Evolutionary conservation across 2,888 invertebrate species (phyloP), one percentile per base, ranked within the genome.

Genomic region (Tinea pellionella): DNA sequence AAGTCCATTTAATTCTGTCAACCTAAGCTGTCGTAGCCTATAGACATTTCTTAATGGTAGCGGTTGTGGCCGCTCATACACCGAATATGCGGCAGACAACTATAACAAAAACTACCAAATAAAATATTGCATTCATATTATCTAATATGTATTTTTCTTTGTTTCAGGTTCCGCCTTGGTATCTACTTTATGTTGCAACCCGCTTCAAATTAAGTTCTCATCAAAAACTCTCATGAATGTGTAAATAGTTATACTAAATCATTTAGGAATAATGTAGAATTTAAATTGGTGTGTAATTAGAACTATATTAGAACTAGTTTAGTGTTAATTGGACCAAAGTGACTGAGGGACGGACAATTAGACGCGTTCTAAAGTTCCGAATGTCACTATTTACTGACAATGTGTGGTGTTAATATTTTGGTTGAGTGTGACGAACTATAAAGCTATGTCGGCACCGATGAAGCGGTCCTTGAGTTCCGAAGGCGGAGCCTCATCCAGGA

Each of bases 391-490:
- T 47, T n/a, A 15, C 6, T 24, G 15, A 47, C 47, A 16, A 16
- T 13, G 37, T 12, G 37, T 37, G 37, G n/a, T 9, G 37, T 37
- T 9, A 6, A 12, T 37, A 12, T 6, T 9, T 37, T 37, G 9
- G 37, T 37, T 47, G 47, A 13, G 47, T 47, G 47, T n/a, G 47
- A 47, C 13, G 16, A 13, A 47, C 16, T 16, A 16, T 47, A 16
- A 16, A 16, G 47, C 47, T 15, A 85, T 84, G 83, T 80, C 86
- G 65, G 69, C 73, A 65, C 89, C 89, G 2, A 91, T 92, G 80
- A 89, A 91, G 72, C 87, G 92, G 56, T 92, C 92, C 42, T 88
- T 90, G 69, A 92, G 92, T 66, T 90, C 90, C 62, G 93, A 93
- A 68, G 87, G 89, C 62, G 85, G 84, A 12, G 81, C 78, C 13